These are phyloP conservation scores for Eupithecia insigniata DNA, from an alignment of 2,888 invertebrate species.

Conservation along the genomic window DNA sequence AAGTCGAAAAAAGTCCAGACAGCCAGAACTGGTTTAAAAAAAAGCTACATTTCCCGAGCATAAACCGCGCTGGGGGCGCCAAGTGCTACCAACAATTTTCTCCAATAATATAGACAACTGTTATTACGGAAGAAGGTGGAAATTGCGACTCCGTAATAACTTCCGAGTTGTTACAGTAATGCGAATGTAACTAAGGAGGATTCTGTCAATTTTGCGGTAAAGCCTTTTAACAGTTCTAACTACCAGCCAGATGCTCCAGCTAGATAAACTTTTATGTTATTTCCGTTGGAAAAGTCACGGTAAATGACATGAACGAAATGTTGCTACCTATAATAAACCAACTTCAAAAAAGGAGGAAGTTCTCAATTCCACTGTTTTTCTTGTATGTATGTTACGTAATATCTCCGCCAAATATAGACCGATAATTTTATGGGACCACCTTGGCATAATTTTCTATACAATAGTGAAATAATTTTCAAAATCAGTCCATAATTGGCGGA, in stretches of 20 bases:
- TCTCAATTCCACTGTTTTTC: too few species aligned
- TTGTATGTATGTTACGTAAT: too few species aligned
- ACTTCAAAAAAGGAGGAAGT: too few species aligned
- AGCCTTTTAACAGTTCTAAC: neutral
- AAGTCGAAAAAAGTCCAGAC: too few species aligned
- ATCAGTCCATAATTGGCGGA: too few species aligned
- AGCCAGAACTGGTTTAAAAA: neutral
- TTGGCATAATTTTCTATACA: too few species aligned
- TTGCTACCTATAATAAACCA: too few species aligned
- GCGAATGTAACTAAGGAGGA: constrained; percentile 17
- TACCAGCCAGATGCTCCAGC: neutral
- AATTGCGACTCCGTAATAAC: constrained; percentile 33
- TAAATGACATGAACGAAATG: neutral
- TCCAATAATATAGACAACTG: neutral
- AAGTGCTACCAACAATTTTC: neutral
- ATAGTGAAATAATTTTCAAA: too few species aligned
- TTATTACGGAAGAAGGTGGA: constrained; percentile 22
- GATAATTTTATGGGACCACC: too few species aligned
- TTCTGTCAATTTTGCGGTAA: constrained; percentile 5
- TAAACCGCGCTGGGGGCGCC: neutral
- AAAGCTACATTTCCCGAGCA: neutral
- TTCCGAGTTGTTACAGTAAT: constrained; percentile 28
- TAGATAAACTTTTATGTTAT: neutral
- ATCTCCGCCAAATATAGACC: too few species aligned
- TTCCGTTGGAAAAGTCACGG: neutral